A percentile compares a stretch with the other conserved stretches of the same genome.
Evolutionary conservation across 2,113 vertebrate species (phyloP).

Genomic region (Osmerus eperlanus): DNA sequence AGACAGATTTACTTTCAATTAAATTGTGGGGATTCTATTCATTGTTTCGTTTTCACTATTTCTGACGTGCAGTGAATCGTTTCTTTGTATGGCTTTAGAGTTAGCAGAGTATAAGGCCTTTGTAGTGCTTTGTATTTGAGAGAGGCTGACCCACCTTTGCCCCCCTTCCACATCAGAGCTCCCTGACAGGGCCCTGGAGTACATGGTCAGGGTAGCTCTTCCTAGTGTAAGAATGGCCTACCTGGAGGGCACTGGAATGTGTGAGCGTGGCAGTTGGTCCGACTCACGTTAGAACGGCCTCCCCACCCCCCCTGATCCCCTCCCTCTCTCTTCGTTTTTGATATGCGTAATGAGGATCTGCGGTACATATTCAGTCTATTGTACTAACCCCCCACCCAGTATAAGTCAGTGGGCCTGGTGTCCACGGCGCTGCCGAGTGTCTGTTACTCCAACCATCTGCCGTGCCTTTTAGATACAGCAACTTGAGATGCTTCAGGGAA

Average conservation of each 20-base stretch:
- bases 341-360: slow-evolving; percentile 55
- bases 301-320: background rate
- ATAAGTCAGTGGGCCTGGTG: slow-evolving; percentile 60
- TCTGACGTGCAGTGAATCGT: too few species aligned
- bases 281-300: slow-evolving; percentile 31
- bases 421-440: slow-evolving; percentile 70
- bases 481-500: slow-evolving; percentile 69
- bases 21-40: too few species aligned
- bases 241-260: slow-evolving; percentile 50
- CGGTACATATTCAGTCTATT: background rate
- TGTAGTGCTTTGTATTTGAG: background rate
- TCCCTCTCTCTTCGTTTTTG: slow-evolving; percentile 19
- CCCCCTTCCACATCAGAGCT: background rate
- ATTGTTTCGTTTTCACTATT: too few species aligned
- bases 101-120: too few species aligned
- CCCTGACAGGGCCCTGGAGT: background rate
- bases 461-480: slow-evolving; percentile 73
- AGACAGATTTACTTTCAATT: too few species aligned
- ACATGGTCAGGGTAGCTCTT: slow-evolving; percentile 19
- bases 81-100: too few species aligned
- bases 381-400: slow-evolving; percentile 47
- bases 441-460: slow-evolving; percentile 82
- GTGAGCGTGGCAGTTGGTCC: slow-evolving; percentile 18
- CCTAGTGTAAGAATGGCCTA: slow-evolving; percentile 64
- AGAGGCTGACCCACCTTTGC: background rate